Percentiles rank a stretch among this genome's conserved stretches.
phyloP scores from a whole-genome alignment of 1,140 invertebrate genomes.

The Danaus plexippus region DNA sequence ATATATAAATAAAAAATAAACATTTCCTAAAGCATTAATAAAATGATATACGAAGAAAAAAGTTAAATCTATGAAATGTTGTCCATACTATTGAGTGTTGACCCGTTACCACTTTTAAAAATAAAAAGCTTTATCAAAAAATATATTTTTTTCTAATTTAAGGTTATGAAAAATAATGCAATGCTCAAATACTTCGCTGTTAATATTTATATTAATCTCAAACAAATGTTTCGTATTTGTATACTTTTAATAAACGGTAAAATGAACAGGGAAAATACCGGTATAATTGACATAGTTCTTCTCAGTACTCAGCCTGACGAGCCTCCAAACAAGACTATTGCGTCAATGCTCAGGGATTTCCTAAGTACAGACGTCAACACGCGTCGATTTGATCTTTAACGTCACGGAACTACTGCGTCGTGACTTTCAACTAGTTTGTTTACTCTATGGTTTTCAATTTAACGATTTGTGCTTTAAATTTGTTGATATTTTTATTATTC shows the following conservation, averaged over 20 bases:
- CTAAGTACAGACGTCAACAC: slow-evolving; percentile 26
- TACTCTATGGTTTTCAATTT: background rate
- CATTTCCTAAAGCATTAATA: no score
- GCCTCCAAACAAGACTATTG: slow-evolving; percentile 26
- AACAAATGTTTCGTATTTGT: background rate
- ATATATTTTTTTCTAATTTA: no score
- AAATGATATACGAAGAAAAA: no score
- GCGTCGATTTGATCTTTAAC: slow-evolving; percentile 8
- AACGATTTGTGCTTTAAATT: slow-evolving; percentile 1
- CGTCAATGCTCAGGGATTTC: slow-evolving; percentile 45
- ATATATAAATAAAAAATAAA: no score
- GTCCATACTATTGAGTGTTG: no score
- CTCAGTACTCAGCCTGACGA: slow-evolving; percentile 27
- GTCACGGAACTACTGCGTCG: slow-evolving; percentile 13
- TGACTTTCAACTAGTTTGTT: background rate
- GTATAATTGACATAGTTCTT: slow-evolving; percentile 25
- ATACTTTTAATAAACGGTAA: slow-evolving; percentile 1
- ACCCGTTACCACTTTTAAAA: no score
- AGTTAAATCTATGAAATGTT: no score
- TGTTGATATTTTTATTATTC: background rate
- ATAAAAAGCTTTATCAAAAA: no score
- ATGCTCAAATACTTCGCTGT: no score
- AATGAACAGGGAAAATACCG: slow-evolving; percentile 19
- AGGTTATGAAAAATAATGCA: no score
- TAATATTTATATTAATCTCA: no score